phyloP scores from a whole-genome alignment of 1,140 invertebrate species.

The Gonioctena quinquepunctata region DNA sequence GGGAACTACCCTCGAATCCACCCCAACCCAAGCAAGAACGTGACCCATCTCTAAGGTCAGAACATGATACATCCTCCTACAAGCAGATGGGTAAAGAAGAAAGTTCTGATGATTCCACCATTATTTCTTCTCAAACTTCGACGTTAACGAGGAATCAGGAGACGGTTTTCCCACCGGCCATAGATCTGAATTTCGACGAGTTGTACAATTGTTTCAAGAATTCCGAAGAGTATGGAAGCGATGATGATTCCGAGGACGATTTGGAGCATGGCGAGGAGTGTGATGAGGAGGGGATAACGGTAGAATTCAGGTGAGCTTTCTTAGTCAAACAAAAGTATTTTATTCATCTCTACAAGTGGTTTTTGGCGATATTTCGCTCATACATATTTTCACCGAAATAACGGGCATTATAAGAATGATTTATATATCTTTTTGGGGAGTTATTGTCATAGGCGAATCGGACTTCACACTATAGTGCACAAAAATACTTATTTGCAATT shows the following conservation, averaged over 20 bases:
- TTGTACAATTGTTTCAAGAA: slow-evolving; percentile 60
- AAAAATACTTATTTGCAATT: no score
- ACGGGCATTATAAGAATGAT: no score
- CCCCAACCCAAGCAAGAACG: slow-evolving; percentile 45
- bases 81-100: slow-evolving; percentile 69
- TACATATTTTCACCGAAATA: no score
- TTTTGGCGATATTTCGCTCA: no score
- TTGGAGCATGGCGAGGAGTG: slow-evolving; percentile 63
- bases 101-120: slow-evolving; percentile 94
- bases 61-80: slow-evolving; percentile 15
- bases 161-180: slow-evolving; percentile 61
- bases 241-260: slow-evolving; percentile 61
- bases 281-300: background rate
- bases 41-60: slow-evolving; percentile 43
- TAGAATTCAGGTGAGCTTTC: background rate
- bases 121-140: slow-evolving; percentile 94
- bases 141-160: slow-evolving; percentile 90
- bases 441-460: no score
- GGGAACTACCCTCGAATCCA: slow-evolving; percentile 51
- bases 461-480: no score
- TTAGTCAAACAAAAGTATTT: no score
- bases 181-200: slow-evolving; percentile 65
- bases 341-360: no score
- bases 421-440: no score
- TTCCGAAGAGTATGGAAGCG: slow-evolving; percentile 54